These are phyloP conservation scores for Hipparchia sbordonii DNA, from an alignment of 2,888 invertebrate species.

Conservation along the genomic window DNA sequence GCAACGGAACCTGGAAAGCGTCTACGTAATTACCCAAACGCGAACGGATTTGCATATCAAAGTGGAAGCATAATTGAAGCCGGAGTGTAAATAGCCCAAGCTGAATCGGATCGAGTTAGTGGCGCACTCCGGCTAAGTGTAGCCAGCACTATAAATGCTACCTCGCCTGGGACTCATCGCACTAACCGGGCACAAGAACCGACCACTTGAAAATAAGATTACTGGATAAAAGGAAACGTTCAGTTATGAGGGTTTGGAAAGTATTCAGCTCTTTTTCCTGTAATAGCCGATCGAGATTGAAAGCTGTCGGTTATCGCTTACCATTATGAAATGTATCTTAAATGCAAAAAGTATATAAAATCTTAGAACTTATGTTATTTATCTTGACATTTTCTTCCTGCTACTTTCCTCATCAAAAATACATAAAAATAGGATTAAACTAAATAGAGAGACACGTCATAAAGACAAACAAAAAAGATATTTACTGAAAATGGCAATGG, in stretches of 20 bases:
- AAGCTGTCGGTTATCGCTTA: background rate
- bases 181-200: conserved; percentile 36
- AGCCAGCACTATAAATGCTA: conserved; percentile 54
- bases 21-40: conserved; percentile 78
- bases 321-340: background rate
- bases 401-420: background rate
- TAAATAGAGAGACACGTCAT: too few species aligned
- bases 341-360: background rate
- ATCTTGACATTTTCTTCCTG: too few species aligned
- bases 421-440: too few species aligned
- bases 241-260: conserved; percentile 28
- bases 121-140: conserved; percentile 65
- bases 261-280: conserved; percentile 15
- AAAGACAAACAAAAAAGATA: background rate
- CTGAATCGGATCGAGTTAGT: conserved; percentile 79
- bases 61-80: conserved; percentile 78
- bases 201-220: conserved; percentile 40
- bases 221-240: conserved; percentile 37
- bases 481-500: background rate
- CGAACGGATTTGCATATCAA: conserved; percentile 80
- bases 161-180: conserved; percentile 39
- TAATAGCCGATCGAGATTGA: conserved; percentile 14
- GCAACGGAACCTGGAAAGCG: conserved; percentile 68
- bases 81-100: conserved; percentile 78
- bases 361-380: too few species aligned